Evolutionary conservation across 2,888 invertebrate species (phyloP), one percentile per base, ranked within the genome.

Genomic region (Chouioia cunea): DNA sequence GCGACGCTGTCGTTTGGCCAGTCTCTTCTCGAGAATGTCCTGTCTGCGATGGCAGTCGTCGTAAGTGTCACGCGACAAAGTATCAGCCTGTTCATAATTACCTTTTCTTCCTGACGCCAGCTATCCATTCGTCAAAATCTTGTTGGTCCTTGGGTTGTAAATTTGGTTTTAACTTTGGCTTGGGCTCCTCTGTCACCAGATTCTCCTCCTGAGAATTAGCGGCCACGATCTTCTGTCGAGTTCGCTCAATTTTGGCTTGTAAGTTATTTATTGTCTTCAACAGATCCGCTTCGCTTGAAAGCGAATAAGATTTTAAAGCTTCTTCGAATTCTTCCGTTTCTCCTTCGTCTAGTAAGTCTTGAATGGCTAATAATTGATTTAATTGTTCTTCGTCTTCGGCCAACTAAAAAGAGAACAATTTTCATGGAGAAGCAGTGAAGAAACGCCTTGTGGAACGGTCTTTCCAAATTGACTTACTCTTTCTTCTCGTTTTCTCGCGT

Each of bases 301-400:
- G 90, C 54, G 93, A 93, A 77, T 92, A 91, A 58, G 93, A 91
- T 79, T 91, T 90, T 57, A 96, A 87, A 0, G 93, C 92, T 79
- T 90, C 89, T 83, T 93, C 89, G 73, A 91, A 92, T 79, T 93
- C 92, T 64, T 91, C 90, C 12, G 91, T 89, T 76, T 93, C 92
- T 0, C 92, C 92, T 80, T 93, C 92, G 76, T 95, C 93, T 71
- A 93, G 88, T 78, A 92, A 86, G 77, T 93, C 94, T 85, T 94
- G 92, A 71, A 96, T 89, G 56, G 91, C 90, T 58, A 92, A 86
- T 43, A 97, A 85, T 77, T 93, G 92, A 79, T 91, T 91, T 47
- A 97, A 84, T 80, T 93, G 93, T 76, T 96, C 94, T 81, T 97
- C 96, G 81, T 97, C 97, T 81, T 95, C 95, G 3, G 92, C 93